Evolutionary conservation across 2,888 invertebrate species (phyloP), one percentile per base, ranked within the genome.

Genomic region (Chelonus formosanus): DNA sequence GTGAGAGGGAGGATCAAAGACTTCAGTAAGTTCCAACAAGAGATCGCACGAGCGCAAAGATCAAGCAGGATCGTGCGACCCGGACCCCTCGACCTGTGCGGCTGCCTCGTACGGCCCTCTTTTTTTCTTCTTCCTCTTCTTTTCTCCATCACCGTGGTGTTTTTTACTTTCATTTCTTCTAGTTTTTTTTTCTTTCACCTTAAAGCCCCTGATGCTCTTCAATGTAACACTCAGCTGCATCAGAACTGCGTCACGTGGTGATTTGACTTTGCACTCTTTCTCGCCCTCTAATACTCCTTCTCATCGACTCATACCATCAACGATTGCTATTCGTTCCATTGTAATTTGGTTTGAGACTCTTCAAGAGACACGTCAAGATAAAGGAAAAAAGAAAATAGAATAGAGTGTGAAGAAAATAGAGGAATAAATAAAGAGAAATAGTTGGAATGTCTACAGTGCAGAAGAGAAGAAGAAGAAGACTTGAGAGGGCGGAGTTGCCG

Each of bases 41-140:
- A 79, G 80, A 80, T 80, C 81, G 82, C 81, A 81, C 81, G 82
- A 82, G 81, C 81, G 80, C 81, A 82, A 81, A 82, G 82, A 81
- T 82, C 82, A 82, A 82, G 76, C 82, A 82, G 82, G 82, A 82
- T 82, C 82, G 82, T 82, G 82, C 80, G 82, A 82, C 82, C 82
- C 80, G 82, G 82, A 80, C 81, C 81, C 80, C 81, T 80, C 80
- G 81, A 81, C 81, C 81, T 80, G 80, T 78, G 71, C 69, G 68
- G 71, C 63, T 67, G 68, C 66, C 65, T 65, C 56, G 61, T 35
- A 20, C 63, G 48, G 56, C 63, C 63, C 70, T 67, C 65, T 50
- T 65, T 10, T 62, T 8, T 58, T 32, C 60, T 60, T 61, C 63
- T 66, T 44, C 56, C 20, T 20, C 20, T 20, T 50, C 59, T 65